Conservation (phyloP, 2,113 vertebrate genomes). For the Butorides virescens region DNA sequence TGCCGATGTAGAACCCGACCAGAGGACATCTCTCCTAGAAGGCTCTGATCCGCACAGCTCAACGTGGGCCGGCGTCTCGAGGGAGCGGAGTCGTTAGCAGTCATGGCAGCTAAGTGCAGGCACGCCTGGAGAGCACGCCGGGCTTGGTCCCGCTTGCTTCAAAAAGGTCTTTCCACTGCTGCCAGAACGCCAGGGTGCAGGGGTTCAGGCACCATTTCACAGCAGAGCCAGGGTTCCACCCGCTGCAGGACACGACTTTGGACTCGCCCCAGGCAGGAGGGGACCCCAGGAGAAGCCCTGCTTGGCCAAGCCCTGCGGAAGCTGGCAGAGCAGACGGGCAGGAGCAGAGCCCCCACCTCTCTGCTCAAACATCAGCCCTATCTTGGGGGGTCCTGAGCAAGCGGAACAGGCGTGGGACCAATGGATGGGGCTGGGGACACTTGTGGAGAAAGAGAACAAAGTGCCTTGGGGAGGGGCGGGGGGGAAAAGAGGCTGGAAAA, state of each 20-base stretch:
- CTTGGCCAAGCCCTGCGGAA: not conserved
- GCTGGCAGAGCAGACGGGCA: not conserved
- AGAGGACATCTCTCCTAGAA: not conserved
- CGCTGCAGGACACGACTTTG: not conserved
- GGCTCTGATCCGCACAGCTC: not conserved
- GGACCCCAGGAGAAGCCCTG: not conserved
- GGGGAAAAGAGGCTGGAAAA: not conserved
- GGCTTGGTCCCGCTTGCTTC: too few relatives aligned
- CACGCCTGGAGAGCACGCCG: rapidly evolving
- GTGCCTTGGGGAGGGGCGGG: too few relatives aligned
- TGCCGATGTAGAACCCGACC: rapidly evolving
- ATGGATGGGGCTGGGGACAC: not conserved
- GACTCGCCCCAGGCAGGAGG: too few relatives aligned
- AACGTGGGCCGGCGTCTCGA: rapidly evolving
- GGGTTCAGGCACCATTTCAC: not conserved
- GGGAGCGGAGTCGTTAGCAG: not conserved
- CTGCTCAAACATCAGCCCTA: rapidly evolving
- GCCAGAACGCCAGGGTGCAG: too few relatives aligned
- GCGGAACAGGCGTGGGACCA: rapidly evolving
- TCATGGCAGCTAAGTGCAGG: rapidly evolving
- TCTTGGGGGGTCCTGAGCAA: rapidly evolving
- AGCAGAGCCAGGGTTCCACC: not conserved
- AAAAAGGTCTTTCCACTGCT: rapidly evolving
- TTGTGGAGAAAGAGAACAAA: not conserved
- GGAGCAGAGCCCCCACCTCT: not conserved